Conservation (phyloP, 2,888 invertebrate species). For the Busseola fusca region DNA sequence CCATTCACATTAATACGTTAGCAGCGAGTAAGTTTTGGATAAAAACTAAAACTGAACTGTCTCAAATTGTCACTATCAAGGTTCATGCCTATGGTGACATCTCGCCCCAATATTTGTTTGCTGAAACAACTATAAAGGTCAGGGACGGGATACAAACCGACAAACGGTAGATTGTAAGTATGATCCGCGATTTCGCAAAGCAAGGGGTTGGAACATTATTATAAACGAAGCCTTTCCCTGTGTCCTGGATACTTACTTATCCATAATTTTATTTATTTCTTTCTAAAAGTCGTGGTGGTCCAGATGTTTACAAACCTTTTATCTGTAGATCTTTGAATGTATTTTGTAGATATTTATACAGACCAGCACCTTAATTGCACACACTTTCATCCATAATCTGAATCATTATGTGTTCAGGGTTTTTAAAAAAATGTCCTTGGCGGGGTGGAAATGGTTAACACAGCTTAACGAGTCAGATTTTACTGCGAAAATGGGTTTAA, state of each 20-base stretch:
- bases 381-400: not conserved
- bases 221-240: not conserved
- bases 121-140: conserved; percentile 46
- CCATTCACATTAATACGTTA: too few species aligned
- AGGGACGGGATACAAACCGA: conserved; percentile 27
- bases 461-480: too few species aligned
- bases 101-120: conserved; percentile 25
- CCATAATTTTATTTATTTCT: not conserved
- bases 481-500: too few species aligned
- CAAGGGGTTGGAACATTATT: not conserved
- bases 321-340: not conserved
- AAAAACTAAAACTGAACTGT: not conserved
- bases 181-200: not conserved
- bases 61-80: conserved; percentile 21
- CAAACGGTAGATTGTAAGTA: conserved; percentile 19
- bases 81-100: conserved; percentile 32
- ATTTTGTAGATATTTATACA: not conserved
- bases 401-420: not conserved
- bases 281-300: not conserved
- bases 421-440: too few species aligned
- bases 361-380: not conserved
- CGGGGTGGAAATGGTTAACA: too few species aligned
- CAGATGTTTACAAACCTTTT: not conserved
- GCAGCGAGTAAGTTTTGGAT: too few species aligned
- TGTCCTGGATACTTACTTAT: not conserved